These are phyloP conservation scores for Perca flavescens DNA, from an alignment of 2,113 vertebrate genomes.

Conservation along the genomic window DNA sequence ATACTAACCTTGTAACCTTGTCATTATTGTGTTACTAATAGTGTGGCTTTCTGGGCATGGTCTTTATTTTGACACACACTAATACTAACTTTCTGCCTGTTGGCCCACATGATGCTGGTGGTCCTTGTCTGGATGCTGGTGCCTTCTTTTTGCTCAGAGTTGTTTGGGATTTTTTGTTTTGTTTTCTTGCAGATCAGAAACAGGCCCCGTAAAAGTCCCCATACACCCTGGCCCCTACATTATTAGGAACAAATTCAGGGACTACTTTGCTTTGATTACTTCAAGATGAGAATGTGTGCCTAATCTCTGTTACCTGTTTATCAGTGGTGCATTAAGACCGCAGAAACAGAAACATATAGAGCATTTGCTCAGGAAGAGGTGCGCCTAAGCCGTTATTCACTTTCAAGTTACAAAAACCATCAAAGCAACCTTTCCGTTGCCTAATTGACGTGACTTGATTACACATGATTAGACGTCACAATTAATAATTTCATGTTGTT, in stretches of 20 bases:
- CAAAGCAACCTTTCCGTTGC: slow-evolving; percentile 36
- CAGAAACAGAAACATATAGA: slow-evolving; percentile 47
- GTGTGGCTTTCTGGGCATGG: slow-evolving; percentile 13
- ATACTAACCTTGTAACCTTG: slow-evolving; percentile 9
- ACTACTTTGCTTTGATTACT: slow-evolving; percentile 61
- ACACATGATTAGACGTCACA: slow-evolving; percentile 46
- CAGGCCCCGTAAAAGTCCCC: slow-evolving; percentile 19
- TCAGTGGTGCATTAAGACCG: slow-evolving; percentile 19
- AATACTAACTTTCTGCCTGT: slow-evolving; percentile 45
- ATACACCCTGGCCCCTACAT: slow-evolving; percentile 26
- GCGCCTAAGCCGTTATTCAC: neutral
- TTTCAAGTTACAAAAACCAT: slow-evolving; percentile 36
- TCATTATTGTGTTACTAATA: slow-evolving; percentile 6
- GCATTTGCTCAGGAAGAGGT: slow-evolving; percentile 19
- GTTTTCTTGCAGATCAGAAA: slow-evolving; percentile 68
- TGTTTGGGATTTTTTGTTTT: slow-evolving; percentile 50
- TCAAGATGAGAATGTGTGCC: slow-evolving; percentile 61
- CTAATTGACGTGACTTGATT: slow-evolving; percentile 46
- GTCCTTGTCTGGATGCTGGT: slow-evolving; percentile 34
- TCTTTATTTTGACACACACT: slow-evolving; percentile 27
- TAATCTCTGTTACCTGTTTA: slow-evolving; percentile 61
- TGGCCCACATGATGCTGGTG: slow-evolving; percentile 37
- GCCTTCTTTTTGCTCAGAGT: slow-evolving; percentile 29
- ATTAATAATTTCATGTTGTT: slow-evolving; percentile 35
- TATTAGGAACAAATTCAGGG: slow-evolving; percentile 58